Conservation (phyloP, 2,888 invertebrate species). For the Nasonovia ribisnigri region DNA sequence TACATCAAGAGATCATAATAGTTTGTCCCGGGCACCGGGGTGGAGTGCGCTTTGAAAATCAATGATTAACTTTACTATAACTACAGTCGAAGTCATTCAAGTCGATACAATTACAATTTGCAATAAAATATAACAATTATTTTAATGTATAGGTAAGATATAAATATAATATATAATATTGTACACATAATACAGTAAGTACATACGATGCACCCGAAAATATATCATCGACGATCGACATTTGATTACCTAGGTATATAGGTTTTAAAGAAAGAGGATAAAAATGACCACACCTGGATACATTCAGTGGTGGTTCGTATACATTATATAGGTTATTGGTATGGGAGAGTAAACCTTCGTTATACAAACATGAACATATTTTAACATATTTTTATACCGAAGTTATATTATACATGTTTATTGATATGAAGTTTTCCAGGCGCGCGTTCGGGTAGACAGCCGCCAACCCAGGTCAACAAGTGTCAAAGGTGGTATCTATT, state of each 20-base stretch:
- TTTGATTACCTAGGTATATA: not conserved
- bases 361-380: not conserved
- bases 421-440: not conserved
- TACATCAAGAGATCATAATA: not conserved
- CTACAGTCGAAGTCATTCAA: not conserved
- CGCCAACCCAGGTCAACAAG: slow-evolving; percentile 13
- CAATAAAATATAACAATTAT: not conserved
- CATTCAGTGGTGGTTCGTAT: not conserved
- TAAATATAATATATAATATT: not conserved
- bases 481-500: slow-evolving; percentile 20
- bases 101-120: not conserved
- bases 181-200: too few species aligned
- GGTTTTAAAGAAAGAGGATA: not conserved
- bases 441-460: not conserved
- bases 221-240: not conserved
- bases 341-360: not conserved
- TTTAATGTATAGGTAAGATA: not conserved
- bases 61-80: not conserved
- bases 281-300: not conserved
- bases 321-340: not conserved
- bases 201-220: not conserved
- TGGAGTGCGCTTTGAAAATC: not conserved
- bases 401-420: not conserved
- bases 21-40: too few species aligned
- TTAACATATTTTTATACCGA: not conserved